These are phyloP conservation scores for Coreoperca whiteheadi DNA, from an alignment of 2,113 vertebrate species.

Conservation along the genomic window DNA sequence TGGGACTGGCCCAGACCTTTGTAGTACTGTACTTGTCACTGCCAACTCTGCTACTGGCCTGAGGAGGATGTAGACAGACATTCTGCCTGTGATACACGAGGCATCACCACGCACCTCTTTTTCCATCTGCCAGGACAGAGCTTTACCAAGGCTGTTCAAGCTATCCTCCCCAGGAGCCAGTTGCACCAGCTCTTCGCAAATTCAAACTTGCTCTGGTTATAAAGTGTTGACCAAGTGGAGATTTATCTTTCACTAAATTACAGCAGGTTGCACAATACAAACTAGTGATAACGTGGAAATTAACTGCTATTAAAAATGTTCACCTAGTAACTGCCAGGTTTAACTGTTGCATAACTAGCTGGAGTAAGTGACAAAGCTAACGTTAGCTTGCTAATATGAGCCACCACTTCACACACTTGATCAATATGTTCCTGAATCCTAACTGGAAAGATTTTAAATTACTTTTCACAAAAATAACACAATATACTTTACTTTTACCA, in stretches of 20 bases:
- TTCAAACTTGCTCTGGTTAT: not conserved
- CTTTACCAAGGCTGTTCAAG: not conserved
- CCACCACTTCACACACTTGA: no score
- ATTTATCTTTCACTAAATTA: not conserved
- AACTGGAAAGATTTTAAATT: no score
- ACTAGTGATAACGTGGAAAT: not conserved
- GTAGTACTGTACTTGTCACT: not conserved
- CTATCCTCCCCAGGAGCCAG: no score
- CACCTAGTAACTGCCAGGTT: not conserved
- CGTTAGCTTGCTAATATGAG: not conserved
- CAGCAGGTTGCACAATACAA: not conserved
- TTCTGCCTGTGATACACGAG: not conserved
- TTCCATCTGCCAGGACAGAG: not conserved
- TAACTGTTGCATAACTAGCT: not conserved
- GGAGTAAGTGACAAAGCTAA: not conserved
- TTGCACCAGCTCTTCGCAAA: not conserved
- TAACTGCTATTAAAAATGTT: not conserved
- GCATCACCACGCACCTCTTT: not conserved
- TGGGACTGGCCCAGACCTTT: not conserved
- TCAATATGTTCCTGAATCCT: no score
- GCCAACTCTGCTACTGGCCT: not conserved
- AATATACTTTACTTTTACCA: no score
- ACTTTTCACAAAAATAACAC: no score
- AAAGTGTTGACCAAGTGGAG: not conserved
- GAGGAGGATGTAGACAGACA: not conserved